Base-by-base conservation (phyloP, 2,113 vertebrate species). In the Xiphias gladius region DNA sequence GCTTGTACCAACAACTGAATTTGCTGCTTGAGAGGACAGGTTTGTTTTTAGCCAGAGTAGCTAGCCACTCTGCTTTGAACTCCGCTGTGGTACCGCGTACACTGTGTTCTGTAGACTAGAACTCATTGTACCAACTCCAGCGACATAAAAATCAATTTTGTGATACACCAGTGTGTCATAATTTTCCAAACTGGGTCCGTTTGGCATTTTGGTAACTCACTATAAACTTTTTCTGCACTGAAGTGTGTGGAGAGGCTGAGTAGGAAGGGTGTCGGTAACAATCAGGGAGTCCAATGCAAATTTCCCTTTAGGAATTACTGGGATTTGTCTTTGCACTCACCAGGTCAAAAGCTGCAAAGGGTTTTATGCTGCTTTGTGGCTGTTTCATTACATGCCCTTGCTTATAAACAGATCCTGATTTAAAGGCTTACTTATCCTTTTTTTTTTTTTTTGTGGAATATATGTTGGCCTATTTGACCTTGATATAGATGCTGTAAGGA, bases 251-350 rank as follows among this genome's bases (percentile, higher is more conserved):
- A 52, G n/a, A 77, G 68, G 61, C 26, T 19, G 59, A 61, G 59
- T 1, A 26, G 61, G 32, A 26, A 71, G 37, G 43, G 62, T 80
- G 67, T 80, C 22, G 0, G 13, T 76, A 76, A 76, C 72, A 69
- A 62, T 64, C 46, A 76, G 43, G 43, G 62, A 62, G 30, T 26
- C 35, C 1, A 24, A 85, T 86, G 76, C 68, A 69, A 73, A 83
- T 80, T 73, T 70, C 72, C 37, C 83, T 76, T 71, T 1, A 41
- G 64, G 73, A 80, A 86, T 86, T 86, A 84, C 52, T 74, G 24
- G 77, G 59, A 70, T 83, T 81, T 81, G 64, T 81, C 46, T 75
- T 66, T 67, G 65, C 78, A 71, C 63, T 75, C 64, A 74, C 28
- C 57, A 67, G 69, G 80, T 89, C 84, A 81, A 50, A 88, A 78